These are phyloP conservation scores for Myiagra hebetior DNA, from an alignment of 2,113 vertebrate genomes.

Conservation along the genomic window DNA sequence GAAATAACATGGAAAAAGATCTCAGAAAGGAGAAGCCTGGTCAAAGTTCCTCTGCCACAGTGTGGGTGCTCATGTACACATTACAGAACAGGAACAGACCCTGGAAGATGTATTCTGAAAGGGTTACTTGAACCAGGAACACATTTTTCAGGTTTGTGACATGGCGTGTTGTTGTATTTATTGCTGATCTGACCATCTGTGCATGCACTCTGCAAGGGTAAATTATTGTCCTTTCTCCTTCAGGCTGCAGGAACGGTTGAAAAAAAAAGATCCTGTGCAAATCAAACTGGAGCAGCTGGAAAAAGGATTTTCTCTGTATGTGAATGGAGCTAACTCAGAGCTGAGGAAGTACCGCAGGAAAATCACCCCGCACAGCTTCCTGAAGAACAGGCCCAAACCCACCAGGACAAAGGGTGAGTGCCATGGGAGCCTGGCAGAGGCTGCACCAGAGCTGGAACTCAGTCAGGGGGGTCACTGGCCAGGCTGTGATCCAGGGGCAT, in stretches of 20 bases:
- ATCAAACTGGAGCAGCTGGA: constrained; percentile 85
- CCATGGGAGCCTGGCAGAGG: neutral
- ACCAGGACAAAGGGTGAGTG: constrained; percentile 74
- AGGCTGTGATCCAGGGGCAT: neutral
- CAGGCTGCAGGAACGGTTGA: constrained; percentile 82
- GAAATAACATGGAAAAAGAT: neutral
- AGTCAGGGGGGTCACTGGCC: neutral
- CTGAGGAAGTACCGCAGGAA: constrained; percentile 59
- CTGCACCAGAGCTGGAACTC: neutral
- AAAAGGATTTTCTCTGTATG: constrained; percentile 91
- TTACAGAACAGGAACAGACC: neutral
- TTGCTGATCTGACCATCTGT: neutral
- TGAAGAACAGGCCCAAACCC: constrained; percentile 51
- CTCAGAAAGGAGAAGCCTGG: neutral
- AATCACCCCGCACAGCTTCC: neutral
- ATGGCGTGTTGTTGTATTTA: neutral
- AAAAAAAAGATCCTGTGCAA: constrained; percentile 79
- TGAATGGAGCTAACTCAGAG: constrained; percentile 91
- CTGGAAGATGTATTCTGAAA: neutral
- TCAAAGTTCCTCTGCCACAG: neutral
- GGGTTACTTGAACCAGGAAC: neutral
- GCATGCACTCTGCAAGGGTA: neutral
- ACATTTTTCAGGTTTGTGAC: neutral
- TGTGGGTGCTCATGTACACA: neutral
- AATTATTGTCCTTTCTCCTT: neutral